Base-by-base conservation (phyloP, 2,888 invertebrate species). In the Megalurothrips usitatus region DNA sequence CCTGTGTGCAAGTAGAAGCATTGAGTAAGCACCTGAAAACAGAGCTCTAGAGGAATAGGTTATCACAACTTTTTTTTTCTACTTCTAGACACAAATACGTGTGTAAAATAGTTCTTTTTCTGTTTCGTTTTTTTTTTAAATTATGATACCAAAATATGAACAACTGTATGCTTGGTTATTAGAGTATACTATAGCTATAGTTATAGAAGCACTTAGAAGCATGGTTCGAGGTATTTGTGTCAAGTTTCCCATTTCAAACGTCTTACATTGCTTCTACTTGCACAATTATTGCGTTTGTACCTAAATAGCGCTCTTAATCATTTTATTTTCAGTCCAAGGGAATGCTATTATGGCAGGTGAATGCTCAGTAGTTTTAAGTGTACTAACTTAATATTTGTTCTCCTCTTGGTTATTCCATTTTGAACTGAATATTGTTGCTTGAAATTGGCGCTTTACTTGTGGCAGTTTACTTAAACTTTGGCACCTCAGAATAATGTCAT, bases 381-480 rank as follows among this genome's bases (percentile, higher is more conserved):
- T 75, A 75, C 68, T 75, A 75, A 75, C 68, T 75, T 75, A 10
- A 75, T 26, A 75, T 75, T 75, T 26, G 34, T 43, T 43, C 34
- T 43, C 23, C 68, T 12, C 23, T 75, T 75, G 68, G 68, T 26
- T 75, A 43, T 43, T 43, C 23, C 26, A 75, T 23, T n/a, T 75
- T 75, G 68, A 75, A 75, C 68, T 75, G 68, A 83, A 83, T 83
- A 83, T 83, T 84, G 84, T 84, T 84, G 84, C 84, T 84, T 84
- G 83, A 81, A 83, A 83, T 83, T 84, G 83, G 82, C 83, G 84
- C 84, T 84, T 84, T 84, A 82, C 84, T 84, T 84, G 84, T 84
- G 83, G 83, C 83, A 79, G 26, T 79, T 79, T 79, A 19, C 52
- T 58, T 48, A 49, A 11, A 79, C 28, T 28, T 79, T 79, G 47